These are phyloP conservation scores for Tyria jacobaeae DNA, from an alignment of 2,888 invertebrate genomes.

Conservation along the genomic window DNA sequence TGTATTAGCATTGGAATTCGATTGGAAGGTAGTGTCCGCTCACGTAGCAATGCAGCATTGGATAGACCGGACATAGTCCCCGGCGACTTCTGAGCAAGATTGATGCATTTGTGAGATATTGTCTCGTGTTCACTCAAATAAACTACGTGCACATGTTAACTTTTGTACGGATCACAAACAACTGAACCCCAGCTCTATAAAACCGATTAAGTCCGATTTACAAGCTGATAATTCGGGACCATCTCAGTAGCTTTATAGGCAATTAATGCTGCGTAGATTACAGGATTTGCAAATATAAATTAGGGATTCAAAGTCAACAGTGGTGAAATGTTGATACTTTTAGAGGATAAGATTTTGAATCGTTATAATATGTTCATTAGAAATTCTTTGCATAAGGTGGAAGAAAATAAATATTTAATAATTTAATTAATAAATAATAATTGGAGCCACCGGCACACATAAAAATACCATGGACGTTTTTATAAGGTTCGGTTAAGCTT, in stretches of 20 bases:
- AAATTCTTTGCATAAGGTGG: background rate
- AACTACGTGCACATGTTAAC: constrained; percentile 48
- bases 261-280: constrained; percentile 33
- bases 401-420: background rate
- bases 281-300: constrained; percentile 36
- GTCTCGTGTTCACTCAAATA: constrained; percentile 53
- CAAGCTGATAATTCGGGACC: constrained; percentile 31
- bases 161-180: constrained; percentile 35
- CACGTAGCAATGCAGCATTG: constrained; percentile 58
- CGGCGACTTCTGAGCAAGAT: constrained; percentile 76
- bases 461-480: too few species aligned
- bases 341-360: constrained; percentile 11
- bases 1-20: constrained; percentile 66
- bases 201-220: constrained; percentile 39
- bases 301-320: constrained; percentile 27
- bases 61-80: constrained; percentile 58
- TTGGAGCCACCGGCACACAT: too few species aligned
- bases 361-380: background rate
- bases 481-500: too few species aligned
- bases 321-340: constrained; percentile 22
- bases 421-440: too few species aligned
- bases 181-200: constrained; percentile 16
- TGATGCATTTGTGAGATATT: constrained; percentile 69
- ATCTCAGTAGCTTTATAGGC: constrained; percentile 35
- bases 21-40: constrained; percentile 58